Base-by-base conservation (phyloP, 2,888 invertebrate species). In the Eurytoma californica region DNA sequence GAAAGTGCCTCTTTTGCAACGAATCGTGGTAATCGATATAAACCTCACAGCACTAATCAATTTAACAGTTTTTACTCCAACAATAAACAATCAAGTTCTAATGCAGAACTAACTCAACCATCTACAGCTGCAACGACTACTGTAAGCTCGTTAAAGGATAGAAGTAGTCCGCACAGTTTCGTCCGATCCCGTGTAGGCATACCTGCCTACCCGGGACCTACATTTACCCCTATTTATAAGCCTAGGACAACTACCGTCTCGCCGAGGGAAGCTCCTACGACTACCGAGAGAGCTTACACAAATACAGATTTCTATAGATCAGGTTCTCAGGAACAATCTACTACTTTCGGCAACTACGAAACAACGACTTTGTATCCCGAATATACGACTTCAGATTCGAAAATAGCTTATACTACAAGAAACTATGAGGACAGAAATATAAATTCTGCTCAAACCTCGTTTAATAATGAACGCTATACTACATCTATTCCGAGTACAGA, bases 1-100 rank as follows among this genome's bases (percentile, higher is more conserved):
- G 96, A 96, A 89, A 94, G 94, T 9, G 94, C 95, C 0, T 95
- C 96, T 0, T 96, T 96, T 86, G 93, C 93, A 1, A 92, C 93
- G 57, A 92, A 90, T 82, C 89, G 90, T 20, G 87, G 87, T 18
- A 88, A 87, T 82, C 83, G 86, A 55, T 86, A 83, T 73, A 86
- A 86, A 75, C 84, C 82, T 69, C 87, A 80, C 60, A 85, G 82
- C 82, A 83, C 85, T 18, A 90, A 86, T 81, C 87, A 86, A 60
- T 88, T 85, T 81, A 87, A 86, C 72, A 84, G 75, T 67, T 79
- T 84, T 58, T 85, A 85, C 63, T 63, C 82, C 0, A 83, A 82
- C 1, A 39, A 39, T 39, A 83, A 84, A 77, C 68, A 82, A 0
- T 61, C 80, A 0, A 82, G 82, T 1, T 13, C 63, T 9, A 16